A percentile compares a stretch with the other conserved stretches of the same genome.
phyloP scores from a whole-genome alignment of 1,140 invertebrate species.

The Ptiloglossa arizonensis region DNA sequence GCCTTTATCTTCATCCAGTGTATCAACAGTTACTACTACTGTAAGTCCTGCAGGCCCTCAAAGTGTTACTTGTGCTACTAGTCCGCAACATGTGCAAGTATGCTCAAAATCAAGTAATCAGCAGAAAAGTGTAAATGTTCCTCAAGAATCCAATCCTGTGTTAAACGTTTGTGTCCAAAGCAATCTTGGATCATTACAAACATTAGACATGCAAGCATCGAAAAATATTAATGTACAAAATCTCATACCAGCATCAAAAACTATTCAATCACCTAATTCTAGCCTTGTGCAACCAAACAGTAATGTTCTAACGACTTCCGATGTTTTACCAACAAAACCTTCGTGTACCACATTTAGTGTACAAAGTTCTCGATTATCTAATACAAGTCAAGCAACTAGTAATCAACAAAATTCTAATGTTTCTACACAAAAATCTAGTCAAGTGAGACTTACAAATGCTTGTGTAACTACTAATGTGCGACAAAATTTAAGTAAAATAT shows the following conservation, averaged over 20 bases:
- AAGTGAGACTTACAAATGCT: constrained; percentile 62
- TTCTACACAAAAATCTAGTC: constrained; percentile 62
- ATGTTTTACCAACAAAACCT: constrained; percentile 47
- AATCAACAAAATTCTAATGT: constrained; percentile 62
- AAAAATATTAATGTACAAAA: constrained; percentile 64
- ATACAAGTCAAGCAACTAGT: constrained; percentile 43
- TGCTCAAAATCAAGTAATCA: constrained; percentile 63
- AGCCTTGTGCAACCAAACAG: constrained; percentile 48
- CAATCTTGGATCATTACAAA: constrained; percentile 50
- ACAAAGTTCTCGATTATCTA: constrained; percentile 56
- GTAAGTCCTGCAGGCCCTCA: constrained; percentile 65
- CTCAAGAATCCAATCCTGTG: constrained; percentile 59
- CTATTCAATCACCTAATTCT: constrained; percentile 58
- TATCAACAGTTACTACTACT: constrained; percentile 42
- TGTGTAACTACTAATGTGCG: constrained; percentile 61
- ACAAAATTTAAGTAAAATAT: constrained; percentile 65
- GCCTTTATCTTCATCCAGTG: constrained; percentile 51
- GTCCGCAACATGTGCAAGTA: constrained; percentile 69
- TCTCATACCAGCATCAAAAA: constrained; percentile 58
- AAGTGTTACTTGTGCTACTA: constrained; percentile 65
- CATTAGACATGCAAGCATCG: constrained; percentile 58
- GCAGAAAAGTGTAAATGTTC: constrained; percentile 56
- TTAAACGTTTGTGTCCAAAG: constrained; percentile 57
- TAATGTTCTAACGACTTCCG: constrained; percentile 47
- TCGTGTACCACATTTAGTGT: constrained; percentile 50